Conservation (phyloP, 2,797 vertebrate species). For the Eremophila alpestris region DNA sequence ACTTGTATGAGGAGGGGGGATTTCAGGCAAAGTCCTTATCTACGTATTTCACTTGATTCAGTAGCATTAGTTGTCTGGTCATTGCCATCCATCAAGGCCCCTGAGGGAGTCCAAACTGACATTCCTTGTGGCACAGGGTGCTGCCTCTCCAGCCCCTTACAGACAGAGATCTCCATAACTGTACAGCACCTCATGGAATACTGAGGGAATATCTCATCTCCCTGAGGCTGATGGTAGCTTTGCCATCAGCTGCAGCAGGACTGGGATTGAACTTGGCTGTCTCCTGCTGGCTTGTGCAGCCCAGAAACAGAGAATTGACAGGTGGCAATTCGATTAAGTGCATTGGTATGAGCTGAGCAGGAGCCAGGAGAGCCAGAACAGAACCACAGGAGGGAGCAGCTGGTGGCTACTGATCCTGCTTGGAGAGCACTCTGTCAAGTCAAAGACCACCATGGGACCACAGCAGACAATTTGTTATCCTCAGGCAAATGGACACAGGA, state of each 20-base stretch:
- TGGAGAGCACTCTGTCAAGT: neutral
- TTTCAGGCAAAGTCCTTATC: neutral
- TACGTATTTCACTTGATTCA: neutral
- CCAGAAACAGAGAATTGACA: neutral
- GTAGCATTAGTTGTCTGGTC: neutral
- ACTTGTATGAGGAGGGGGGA: neutral
- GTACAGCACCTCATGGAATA: neutral
- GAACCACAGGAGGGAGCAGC: slow-evolving; percentile 20
- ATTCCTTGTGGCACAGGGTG: neutral
- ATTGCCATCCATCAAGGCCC: neutral
- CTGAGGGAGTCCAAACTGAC: neutral
- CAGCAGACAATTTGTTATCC: neutral
- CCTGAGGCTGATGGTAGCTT: neutral
- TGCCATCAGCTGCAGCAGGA: neutral
- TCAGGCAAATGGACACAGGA: neutral
- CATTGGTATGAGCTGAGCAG: neutral
- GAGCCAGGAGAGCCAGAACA: neutral
- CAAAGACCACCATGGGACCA: neutral
- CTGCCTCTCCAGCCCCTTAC: neutral
- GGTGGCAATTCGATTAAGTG: neutral
- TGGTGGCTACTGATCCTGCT: neutral
- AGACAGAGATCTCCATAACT: neutral
- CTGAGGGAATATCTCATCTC: neutral
- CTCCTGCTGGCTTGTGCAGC: neutral
- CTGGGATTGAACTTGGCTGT: neutral